Evolutionary conservation across 2,888 invertebrate species (phyloP).

Genomic region (Adelognathus sp.): DNA sequence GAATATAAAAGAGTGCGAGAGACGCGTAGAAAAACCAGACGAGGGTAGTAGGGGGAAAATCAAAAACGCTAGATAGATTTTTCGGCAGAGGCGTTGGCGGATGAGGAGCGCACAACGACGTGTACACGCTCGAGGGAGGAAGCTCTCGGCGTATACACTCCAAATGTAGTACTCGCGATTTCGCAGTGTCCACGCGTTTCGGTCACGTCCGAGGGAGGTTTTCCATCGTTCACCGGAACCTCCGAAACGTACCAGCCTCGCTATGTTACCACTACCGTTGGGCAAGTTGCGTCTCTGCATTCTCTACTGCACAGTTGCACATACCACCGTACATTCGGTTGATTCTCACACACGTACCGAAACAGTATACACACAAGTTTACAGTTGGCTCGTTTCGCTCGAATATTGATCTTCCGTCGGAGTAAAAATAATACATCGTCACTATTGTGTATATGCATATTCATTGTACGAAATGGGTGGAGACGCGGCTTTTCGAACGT

Average conservation of each 20-base stretch:
- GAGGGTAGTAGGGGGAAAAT: slow-evolving; percentile 11
- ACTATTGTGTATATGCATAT: slow-evolving; percentile 76
- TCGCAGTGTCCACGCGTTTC: slow-evolving; percentile 62
- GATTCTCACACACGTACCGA: slow-evolving; percentile 1
- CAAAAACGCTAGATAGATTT: slow-evolving; percentile 10
- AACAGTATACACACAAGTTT: slow-evolving; percentile 13
- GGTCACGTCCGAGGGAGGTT: slow-evolving; percentile 68
- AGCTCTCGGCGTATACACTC: slow-evolving; percentile 22
- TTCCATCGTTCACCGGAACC: slow-evolving; percentile 65
- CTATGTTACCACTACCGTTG: slow-evolving; percentile 4
- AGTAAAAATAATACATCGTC: slow-evolving; percentile 79
- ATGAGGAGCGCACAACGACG: no score
- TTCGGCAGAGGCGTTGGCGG: slow-evolving; percentile 23
- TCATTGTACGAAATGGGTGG: slow-evolving; percentile 65
- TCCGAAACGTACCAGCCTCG: slow-evolving; percentile 35
- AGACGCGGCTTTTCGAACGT: slow-evolving; percentile 56
- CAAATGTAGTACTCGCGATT: slow-evolving; percentile 37
- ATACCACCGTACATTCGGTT: background rate
- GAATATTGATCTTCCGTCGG: slow-evolving; percentile 75
- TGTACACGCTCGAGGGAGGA: slow-evolving; percentile 20
- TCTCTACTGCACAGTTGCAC: slow-evolving; percentile 8
- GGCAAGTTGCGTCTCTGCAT: slow-evolving; percentile 18
- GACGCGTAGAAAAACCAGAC: slow-evolving; percentile 21
- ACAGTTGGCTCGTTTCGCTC: slow-evolving; percentile 44
- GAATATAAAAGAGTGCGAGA: slow-evolving; percentile 52